Percentiles rank a stretch among this genome's conserved stretches.
Evolutionary conservation across 2,113 vertebrate genomes (phyloP).

Genomic region (Craseonycteris thonglongyai): DNA sequence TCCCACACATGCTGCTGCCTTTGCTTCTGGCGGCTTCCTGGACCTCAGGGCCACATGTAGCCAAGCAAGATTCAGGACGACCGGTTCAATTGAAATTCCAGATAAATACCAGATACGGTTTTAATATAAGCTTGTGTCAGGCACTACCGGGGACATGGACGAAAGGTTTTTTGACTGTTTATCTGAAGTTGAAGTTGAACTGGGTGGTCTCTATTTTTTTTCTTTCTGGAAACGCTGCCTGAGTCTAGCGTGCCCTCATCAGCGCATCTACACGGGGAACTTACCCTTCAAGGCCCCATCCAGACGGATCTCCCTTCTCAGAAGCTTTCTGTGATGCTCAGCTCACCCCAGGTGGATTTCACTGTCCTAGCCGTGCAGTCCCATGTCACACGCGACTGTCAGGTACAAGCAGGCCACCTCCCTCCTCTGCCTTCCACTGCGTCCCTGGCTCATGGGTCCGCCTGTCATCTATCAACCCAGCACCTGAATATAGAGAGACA

Average conservation of each 20-base stretch:
- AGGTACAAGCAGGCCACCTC: background rate
- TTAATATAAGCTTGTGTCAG: background rate
- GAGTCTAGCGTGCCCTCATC: background rate
- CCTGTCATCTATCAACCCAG: background rate
- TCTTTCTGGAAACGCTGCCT: background rate
- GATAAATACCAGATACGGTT: background rate
- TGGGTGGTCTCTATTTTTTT: background rate
- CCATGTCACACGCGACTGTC: background rate
- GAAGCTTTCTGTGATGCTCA: background rate
- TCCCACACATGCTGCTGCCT: background rate
- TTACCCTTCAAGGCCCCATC: background rate
- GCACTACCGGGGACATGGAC: background rate
- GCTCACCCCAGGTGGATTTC: background rate
- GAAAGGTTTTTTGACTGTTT: background rate
- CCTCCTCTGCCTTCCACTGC: background rate
- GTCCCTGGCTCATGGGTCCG: rapidly evolving
- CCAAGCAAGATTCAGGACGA: background rate
- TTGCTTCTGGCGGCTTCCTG: background rate
- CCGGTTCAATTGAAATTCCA: background rate
- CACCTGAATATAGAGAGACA: background rate
- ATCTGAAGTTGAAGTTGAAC: background rate
- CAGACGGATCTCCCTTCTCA: background rate
- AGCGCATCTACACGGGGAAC: background rate
- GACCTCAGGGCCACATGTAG: background rate
- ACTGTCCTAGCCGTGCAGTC: background rate